Conservation (phyloP, 2,888 invertebrate species). For the Colostygia pectinataria region DNA sequence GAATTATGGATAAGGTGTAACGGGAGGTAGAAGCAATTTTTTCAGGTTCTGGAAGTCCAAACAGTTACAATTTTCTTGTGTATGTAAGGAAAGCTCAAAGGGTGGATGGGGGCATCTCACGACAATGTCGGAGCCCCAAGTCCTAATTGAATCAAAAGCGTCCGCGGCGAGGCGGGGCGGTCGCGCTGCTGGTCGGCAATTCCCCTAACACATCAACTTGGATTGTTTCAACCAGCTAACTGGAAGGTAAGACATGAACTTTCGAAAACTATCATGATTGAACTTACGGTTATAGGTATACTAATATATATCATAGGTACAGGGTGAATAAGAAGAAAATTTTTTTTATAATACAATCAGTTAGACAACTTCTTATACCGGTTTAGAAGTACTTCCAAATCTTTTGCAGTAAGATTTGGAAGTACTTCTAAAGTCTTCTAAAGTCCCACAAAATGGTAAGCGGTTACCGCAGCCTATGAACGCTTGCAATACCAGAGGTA, state of each 20-base stretch:
- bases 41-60: constrained; percentile 1
- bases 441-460: no score
- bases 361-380: no score
- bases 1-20: constrained; percentile 55
- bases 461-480: no score
- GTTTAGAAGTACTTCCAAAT: no score
- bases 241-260: constrained; percentile 26
- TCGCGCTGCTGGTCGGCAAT: constrained; percentile 46
- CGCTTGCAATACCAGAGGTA: no score
- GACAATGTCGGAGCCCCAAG: constrained; percentile 22
- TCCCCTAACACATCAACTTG: constrained; percentile 73
- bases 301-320: no score
- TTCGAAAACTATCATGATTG: constrained; percentile 20
- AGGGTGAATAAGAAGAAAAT: no score
- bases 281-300: no score
- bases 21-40: constrained; percentile 11
- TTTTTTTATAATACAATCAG: no score
- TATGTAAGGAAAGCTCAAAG: constrained; percentile 18
- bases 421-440: no score
- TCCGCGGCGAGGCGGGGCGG: constrained; percentile 38
- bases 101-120: constrained; percentile 23
- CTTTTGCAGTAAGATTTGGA: no score
- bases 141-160: constrained; percentile 73
- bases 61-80: background rate
- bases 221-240: constrained; percentile 57